Evolutionary conservation across 2,888 invertebrate genomes (phyloP), one percentile per base, ranked within the genome.

Genomic region (Xestia sexstrigata): DNA sequence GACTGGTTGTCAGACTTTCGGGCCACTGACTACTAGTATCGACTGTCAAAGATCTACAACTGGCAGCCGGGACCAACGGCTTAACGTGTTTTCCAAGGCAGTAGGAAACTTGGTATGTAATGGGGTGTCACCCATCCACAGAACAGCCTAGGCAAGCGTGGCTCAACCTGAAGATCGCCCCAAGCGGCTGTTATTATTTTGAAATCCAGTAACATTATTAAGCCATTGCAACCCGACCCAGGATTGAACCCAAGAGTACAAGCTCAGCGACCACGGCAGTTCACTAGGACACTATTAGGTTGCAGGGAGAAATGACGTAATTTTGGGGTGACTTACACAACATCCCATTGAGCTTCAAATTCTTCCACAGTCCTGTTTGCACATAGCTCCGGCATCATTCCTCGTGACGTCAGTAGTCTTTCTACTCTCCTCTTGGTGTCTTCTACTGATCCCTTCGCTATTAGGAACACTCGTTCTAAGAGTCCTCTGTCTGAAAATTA

Each of bases 361-460:
- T 96, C 95, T 8, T 93, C 89, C 1, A 93, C 73, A 2, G 87
- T 90, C 68, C 92, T 92, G 66, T 95, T 91, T n/a, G 93, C 77
- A 42, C 91, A 91, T 0, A 96, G 58, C 63, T 96, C 96, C 0
- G 95, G 94, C 92, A 95, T 93, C 93, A 96, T 91, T 1, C 93
- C 93, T 76, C 95, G 91, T 35, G 93, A 91, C 0, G 95, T 95
- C 55, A 95, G 86, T 55, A 95, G 78, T 66, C 92, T 93, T 60
- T 96, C 96, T 1, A 96, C 75, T 75, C 93, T 93, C 20, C 72
- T 92, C 83, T 96, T 96, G 0, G 95, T 93, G 0, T 88, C 92
- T 85, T 96, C 96, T 0, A 94, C 86, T 0, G 96, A 96, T 3
- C 95, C 95, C 67, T 91, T 92, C 0, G 94, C 89, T 49, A 95